A percentile compares a stretch with the other conserved stretches of the same genome.
Evolutionary conservation across 2,113 vertebrate species (phyloP).

Genomic region (Misgurnus mizolepis): DNA sequence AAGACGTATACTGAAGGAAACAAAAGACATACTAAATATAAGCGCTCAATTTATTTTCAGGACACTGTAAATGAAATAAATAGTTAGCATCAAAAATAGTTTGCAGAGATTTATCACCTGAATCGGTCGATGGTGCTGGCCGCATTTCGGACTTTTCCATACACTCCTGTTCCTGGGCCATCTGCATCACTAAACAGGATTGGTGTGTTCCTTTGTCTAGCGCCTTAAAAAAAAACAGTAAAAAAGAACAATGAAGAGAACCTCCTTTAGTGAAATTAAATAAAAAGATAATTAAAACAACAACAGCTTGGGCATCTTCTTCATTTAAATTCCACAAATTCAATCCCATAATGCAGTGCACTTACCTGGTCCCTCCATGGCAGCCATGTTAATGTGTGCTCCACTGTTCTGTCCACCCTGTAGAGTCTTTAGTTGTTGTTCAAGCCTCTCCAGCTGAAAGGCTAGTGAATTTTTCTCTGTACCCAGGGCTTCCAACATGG

Average conservation of each 20-base stretch:
- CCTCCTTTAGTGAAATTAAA: background rate
- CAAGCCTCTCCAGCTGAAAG: slow-evolving; percentile 92
- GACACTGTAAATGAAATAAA: slow-evolving; percentile 1
- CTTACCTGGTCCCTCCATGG: slow-evolving; percentile 78
- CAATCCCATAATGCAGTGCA: background rate
- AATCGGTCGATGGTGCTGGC: slow-evolving; percentile 94
- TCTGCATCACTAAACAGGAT: slow-evolving; percentile 89
- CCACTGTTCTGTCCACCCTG: slow-evolving; percentile 76
- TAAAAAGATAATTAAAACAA: background rate
- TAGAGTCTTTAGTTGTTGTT: slow-evolving; percentile 86
- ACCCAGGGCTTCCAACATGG: slow-evolving; percentile 94
- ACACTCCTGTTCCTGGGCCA: slow-evolving; percentile 78
- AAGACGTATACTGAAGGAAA: slow-evolving; percentile 84
- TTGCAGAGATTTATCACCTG: slow-evolving; percentile 74
- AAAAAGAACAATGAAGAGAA: background rate
- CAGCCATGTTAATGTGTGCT: slow-evolving; percentile 86
- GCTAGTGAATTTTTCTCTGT: slow-evolving; percentile 94
- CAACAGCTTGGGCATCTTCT: no score
- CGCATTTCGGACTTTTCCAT: slow-evolving; percentile 91
- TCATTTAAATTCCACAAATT: background rate
- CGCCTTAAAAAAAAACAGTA: slow-evolving; percentile 68
- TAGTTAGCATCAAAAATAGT: background rate
- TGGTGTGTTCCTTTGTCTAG: slow-evolving; percentile 88
- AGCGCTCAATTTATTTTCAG: background rate
- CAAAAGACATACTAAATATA: background rate